Conservation (phyloP, 2,888 invertebrate species). For the Argyra leucocephala region DNA sequence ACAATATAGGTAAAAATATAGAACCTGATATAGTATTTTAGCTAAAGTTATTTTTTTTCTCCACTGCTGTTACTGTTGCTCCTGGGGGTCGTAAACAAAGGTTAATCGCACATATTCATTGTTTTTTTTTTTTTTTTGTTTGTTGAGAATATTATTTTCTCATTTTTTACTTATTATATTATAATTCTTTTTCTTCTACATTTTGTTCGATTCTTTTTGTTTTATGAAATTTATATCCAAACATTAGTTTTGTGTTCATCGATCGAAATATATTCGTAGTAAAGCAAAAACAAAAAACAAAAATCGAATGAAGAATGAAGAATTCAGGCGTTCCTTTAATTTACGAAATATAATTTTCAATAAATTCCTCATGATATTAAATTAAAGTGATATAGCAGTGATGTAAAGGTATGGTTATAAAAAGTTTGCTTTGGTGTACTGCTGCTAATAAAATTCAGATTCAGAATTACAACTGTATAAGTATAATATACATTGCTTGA, state of each 20-base stretch:
- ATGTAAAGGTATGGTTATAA: no score
- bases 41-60: no score
- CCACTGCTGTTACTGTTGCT: neutral
- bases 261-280: neutral
- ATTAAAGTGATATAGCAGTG: neutral
- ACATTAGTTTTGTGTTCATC: neutral
- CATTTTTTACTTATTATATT: no score
- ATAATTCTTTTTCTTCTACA: no score
- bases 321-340: slow-evolving; percentile 3
- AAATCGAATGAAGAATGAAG: neutral
- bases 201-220: neutral
- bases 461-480: no score
- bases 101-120: slow-evolving; percentile 7
- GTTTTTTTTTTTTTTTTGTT: neutral
- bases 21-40: no score
- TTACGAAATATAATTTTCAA: neutral
- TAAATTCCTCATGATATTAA: neutral
- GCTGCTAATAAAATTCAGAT: no score
- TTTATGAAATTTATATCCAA: neutral
- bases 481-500: no score
- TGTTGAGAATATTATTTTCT: no score
- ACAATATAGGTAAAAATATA: no score
- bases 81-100: slow-evolving; percentile 11
- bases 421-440: no score
- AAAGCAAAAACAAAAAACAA: neutral